Evolutionary conservation across 2,113 vertebrate species (phyloP), one percentile per base, ranked within the genome.

Genomic region (Nycticorax nycticorax): DNA sequence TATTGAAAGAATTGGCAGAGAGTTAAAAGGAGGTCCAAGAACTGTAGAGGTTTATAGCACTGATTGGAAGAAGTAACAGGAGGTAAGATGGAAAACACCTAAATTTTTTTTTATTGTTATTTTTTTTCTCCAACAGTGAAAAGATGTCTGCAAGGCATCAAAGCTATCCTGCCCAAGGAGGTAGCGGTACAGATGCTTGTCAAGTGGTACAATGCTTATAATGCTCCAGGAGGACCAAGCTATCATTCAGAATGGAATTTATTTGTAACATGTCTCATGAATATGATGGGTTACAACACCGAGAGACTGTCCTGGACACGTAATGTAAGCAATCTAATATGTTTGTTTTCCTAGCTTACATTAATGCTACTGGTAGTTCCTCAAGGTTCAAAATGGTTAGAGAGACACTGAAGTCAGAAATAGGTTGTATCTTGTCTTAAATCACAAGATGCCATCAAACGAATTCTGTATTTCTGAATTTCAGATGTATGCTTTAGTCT

Each of bases 181-280:
- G 82, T 98, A 37, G 99, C 99, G 1, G 98, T 99, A 94, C 99
- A 99, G 98, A 98, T 99, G 98, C 98, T 99, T 92, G 98, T 99
- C 73, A 99, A 99, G 96, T 99, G 99, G 99, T 99, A 99, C 95
- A 99, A 99, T 57, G 99, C 99, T 82, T 99, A 99, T 94, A 99
- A 99, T 4, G 99, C 99, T 9, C 99, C 99, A 0, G 99, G 99
- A 24, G 99, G 99, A 24, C 99, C 99, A 88, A 99, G 98, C 87
- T 98, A 98, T 80, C 99, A 99, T 79, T 98, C 98, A 0, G 99
- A 99, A 94, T 99, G 99, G 99, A 99, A 98, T 95, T 97, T 99
- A 60, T 99, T 99, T 96, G 98, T 99, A 81, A 99, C 98, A 6
- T 99, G 99, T 85, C 98, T 99, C 55, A 98, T 99, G 99, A 99